Percentiles rank a stretch among this genome's conserved stretches.
Conservation (phyloP, 30 jellyfish, hydroid and myxozoan genomes). For the Cassiopea xamachana region DNA sequence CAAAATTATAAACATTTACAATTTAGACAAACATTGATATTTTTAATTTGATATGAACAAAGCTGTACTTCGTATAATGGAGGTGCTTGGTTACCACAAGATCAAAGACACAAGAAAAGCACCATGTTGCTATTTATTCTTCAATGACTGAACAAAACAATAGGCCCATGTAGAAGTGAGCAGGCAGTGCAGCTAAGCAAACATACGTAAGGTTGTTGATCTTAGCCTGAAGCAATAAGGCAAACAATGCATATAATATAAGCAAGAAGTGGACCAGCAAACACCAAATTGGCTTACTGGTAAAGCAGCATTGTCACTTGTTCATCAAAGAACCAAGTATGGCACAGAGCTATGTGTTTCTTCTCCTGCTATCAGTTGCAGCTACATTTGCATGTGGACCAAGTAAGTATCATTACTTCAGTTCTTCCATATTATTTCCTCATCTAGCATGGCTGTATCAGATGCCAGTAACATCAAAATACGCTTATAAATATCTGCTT, state of each 20-base stretch:
- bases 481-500: no score
- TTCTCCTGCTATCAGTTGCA: slow-evolving; percentile 19
- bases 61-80: background rate
- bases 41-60: background rate
- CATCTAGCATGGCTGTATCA: no score
- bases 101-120: background rate
- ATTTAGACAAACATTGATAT: background rate
- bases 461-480: no score
- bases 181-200: background rate
- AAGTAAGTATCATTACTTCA: slow-evolving; percentile 13
- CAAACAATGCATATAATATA: background rate
- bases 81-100: background rate
- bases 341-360: background rate
- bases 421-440: background rate
- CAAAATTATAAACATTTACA: background rate
- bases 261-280: background rate
- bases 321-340: background rate
- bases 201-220: background rate
- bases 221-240: background rate
- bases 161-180: background rate
- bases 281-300: background rate
- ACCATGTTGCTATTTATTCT: background rate
- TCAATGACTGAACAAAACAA: background rate
- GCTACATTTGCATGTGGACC: slow-evolving; percentile 44
- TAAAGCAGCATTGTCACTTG: background rate